These are phyloP conservation scores for Selene dorsalis DNA, from an alignment of 2,797 vertebrate species.

Conservation along the genomic window DNA sequence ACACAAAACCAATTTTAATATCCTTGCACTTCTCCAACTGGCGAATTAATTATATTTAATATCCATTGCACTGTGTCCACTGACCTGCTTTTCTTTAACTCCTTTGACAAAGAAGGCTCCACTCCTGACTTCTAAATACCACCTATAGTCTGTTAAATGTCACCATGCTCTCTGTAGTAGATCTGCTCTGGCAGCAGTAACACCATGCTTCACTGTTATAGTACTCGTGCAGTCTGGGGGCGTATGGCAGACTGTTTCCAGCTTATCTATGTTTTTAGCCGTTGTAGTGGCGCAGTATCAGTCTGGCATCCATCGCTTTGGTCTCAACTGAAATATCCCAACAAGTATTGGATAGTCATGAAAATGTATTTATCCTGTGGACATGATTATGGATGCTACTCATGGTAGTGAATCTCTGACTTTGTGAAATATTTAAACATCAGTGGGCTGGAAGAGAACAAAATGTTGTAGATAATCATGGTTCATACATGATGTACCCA, in stretches of 20 bases:
- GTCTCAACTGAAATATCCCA: too few relatives aligned
- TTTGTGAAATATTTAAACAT: background rate
- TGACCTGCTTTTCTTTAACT: background rate
- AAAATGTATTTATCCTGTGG: too few relatives aligned
- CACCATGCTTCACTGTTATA: background rate
- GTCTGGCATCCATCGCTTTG: too few relatives aligned
- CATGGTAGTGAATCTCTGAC: background rate
- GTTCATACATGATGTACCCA: too few relatives aligned
- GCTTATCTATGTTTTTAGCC: too few relatives aligned
- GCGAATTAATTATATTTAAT: conserved; percentile 21
- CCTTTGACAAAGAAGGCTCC: background rate
- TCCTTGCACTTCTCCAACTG: conserved; percentile 2
- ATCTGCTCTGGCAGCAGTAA: background rate
- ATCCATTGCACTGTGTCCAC: background rate
- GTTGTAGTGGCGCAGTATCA: too few relatives aligned
- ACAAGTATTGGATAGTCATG: too few relatives aligned
- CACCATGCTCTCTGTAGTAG: background rate
- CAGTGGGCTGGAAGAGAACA: background rate
- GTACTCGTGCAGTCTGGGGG: background rate
- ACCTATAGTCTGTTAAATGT: background rate
- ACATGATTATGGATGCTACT: too few relatives aligned
- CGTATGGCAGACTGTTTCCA: background rate
- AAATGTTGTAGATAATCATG: too few relatives aligned
- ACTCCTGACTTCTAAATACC: background rate
- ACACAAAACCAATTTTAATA: conserved; percentile 14